phyloP scores from a whole-genome alignment of 2,113 vertebrate species.

The Cervus canadensis region DNA sequence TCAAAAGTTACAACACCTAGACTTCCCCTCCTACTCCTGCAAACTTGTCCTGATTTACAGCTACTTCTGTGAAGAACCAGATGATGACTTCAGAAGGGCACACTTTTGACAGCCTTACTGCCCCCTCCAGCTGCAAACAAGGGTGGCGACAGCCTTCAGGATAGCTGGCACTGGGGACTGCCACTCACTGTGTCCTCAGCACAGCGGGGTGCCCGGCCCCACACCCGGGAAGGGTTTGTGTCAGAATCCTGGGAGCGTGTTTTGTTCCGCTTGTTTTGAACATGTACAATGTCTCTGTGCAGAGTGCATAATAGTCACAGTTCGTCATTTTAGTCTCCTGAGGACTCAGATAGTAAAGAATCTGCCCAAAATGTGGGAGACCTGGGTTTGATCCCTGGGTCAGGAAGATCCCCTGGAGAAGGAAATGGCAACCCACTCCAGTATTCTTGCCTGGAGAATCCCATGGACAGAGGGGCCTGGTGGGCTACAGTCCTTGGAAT shows the following conservation, averaged over 20 bases:
- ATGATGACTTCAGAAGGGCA: not conserved
- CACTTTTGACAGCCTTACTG: not conserved
- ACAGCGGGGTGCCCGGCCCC: accelerated
- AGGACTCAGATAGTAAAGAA: not conserved
- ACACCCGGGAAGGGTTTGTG: not conserved
- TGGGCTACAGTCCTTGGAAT: not conserved
- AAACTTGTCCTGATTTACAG: not conserved
- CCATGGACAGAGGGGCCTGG: not conserved
- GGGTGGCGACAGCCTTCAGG: not conserved
- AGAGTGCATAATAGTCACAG: not conserved
- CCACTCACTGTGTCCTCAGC: not conserved
- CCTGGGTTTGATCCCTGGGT: not conserved
- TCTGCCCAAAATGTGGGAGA: not conserved
- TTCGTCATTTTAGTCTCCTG: not conserved
- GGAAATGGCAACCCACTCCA: not conserved
- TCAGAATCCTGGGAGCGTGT: not conserved
- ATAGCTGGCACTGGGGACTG: too few relatives aligned
- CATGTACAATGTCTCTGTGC: not conserved
- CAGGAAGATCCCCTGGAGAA: not conserved
- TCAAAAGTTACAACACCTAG: not conserved
- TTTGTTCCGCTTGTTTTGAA: not conserved
- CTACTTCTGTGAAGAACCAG: not conserved
- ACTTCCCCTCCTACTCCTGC: not conserved
- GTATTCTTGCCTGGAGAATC: not conserved
- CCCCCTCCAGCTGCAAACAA: not conserved